phyloP scores from a whole-genome alignment of 1,140 invertebrate species.

The Caenorhabditis briggsae region DNA sequence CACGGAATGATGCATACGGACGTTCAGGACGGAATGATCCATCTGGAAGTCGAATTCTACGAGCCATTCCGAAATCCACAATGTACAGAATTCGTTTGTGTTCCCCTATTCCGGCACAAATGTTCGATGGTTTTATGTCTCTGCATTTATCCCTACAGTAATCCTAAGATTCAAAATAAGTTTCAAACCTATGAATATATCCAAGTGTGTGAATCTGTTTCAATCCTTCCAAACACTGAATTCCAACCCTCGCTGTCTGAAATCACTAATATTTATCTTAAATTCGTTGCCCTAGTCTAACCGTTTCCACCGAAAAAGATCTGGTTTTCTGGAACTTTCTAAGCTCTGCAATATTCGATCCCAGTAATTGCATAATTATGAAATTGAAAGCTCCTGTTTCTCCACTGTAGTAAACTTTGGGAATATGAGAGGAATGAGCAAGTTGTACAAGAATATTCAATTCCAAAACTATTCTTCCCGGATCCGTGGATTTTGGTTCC shows the following conservation, averaged over 20 bases:
- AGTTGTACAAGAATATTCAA: conserved; percentile 61
- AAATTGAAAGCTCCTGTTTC: conserved; percentile 57
- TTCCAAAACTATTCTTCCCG: conserved; percentile 66
- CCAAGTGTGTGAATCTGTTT: conserved; percentile 63
- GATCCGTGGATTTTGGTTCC: conserved; percentile 61
- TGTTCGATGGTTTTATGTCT: conserved; percentile 68
- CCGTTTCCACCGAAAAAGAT: conserved; percentile 40
- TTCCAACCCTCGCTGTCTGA: conserved; percentile 48
- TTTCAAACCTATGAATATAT: conserved; percentile 64
- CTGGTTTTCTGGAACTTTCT: conserved; percentile 56
- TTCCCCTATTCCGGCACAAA: conserved; percentile 61
- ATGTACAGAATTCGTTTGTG: conserved; percentile 59
- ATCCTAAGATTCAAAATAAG: not conserved
- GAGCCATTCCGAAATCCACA: conserved; percentile 68
- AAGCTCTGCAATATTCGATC: conserved; percentile 61
- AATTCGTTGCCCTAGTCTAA: not conserved
- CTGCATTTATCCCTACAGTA: not conserved
- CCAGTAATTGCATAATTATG: conserved; percentile 68
- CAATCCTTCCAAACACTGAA: conserved; percentile 61
- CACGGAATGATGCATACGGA: conserved; percentile 80
- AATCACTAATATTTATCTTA: not conserved
- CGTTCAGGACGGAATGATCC: conserved; percentile 62
- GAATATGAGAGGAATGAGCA: conserved; percentile 50
- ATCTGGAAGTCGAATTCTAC: conserved; percentile 51
- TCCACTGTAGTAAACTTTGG: conserved; percentile 57